A percentile compares a stretch with the other conserved stretches of the same genome.
Evolutionary conservation across 2,888 invertebrate species (phyloP).

Genomic region (Chrysodeixis includens): DNA sequence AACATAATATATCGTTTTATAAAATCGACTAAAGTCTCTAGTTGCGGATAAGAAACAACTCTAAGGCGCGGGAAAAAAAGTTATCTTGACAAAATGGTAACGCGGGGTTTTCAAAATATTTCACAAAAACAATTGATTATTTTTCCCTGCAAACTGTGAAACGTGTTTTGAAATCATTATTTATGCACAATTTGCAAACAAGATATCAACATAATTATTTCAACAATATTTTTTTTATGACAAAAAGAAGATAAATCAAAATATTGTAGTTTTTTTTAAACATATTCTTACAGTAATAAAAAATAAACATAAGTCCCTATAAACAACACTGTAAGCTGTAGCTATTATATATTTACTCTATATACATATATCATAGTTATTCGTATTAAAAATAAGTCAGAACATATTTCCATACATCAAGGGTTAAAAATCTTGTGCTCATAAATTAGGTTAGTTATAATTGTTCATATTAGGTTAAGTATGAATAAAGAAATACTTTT

Average conservation of each 20-base stretch:
- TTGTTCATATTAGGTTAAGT: no score
- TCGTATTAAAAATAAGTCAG: slow-evolving; percentile 47
- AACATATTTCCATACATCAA: slow-evolving; percentile 44
- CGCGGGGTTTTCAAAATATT: neutral
- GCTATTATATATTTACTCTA: slow-evolving; percentile 7
- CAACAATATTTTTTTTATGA: no score
- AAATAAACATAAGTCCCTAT: neutral
- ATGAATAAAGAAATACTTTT: no score
- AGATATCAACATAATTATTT: no score
- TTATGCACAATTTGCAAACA: no score
- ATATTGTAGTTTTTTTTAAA: no score
- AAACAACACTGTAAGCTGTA: neutral
- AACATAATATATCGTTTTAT: neutral
- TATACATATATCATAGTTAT: slow-evolving; percentile 24
- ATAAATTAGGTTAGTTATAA: slow-evolving; percentile 24
- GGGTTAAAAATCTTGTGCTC: slow-evolving; percentile 30
- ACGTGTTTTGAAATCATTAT: no score
- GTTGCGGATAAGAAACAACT: neutral
- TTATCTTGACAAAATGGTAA: neutral
- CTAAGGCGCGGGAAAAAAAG: neutral
- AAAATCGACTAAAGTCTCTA: neutral
- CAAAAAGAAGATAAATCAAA: no score
- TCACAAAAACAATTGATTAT: no score
- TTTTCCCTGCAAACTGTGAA: no score
- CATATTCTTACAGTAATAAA: no score